These are phyloP conservation scores for Arctia plantaginis DNA, from an alignment of 2,888 invertebrate species.

Conservation along the genomic window DNA sequence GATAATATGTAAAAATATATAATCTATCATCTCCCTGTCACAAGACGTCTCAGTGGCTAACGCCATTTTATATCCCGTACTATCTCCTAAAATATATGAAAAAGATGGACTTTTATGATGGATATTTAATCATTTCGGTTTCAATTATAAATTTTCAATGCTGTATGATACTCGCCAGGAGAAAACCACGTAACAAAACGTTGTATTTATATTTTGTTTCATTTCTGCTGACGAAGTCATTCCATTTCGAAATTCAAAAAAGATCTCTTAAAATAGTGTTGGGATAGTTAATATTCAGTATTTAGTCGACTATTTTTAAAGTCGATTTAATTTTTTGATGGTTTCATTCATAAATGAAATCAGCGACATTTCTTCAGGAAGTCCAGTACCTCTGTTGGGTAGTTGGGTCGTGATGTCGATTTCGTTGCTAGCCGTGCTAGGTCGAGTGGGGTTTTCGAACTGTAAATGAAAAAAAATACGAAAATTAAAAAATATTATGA, in stretches of 20 bases:
- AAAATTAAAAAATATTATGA: too few species aligned
- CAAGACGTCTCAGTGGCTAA: not conserved
- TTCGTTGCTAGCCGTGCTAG: slow-evolving; percentile 73
- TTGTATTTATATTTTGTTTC: not conserved
- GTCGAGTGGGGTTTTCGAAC: slow-evolving; percentile 74
- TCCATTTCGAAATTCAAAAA: not conserved
- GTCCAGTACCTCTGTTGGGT: slow-evolving; percentile 74
- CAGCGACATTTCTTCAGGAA: slow-evolving; percentile 80
- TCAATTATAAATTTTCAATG: not conserved
- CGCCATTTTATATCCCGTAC: not conserved
- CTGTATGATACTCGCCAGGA: not conserved
- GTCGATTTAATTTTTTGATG: too few species aligned
- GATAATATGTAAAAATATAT: not conserved
- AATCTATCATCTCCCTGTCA: not conserved
- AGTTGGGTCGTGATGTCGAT: slow-evolving; percentile 66
- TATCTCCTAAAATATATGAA: not conserved
- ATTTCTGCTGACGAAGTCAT: not conserved
- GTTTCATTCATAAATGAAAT: slow-evolving; percentile 24
- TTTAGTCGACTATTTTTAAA: not conserved
- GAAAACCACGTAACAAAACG: not conserved
- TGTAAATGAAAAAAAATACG: slow-evolving; percentile 46
- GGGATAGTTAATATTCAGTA: not conserved
- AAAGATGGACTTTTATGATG: not conserved
- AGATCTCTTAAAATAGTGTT: slow-evolving; percentile 5
- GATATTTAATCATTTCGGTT: not conserved